Base-by-base conservation (phyloP, 2,113 vertebrate genomes). In the Leuciscus idus region DNA sequence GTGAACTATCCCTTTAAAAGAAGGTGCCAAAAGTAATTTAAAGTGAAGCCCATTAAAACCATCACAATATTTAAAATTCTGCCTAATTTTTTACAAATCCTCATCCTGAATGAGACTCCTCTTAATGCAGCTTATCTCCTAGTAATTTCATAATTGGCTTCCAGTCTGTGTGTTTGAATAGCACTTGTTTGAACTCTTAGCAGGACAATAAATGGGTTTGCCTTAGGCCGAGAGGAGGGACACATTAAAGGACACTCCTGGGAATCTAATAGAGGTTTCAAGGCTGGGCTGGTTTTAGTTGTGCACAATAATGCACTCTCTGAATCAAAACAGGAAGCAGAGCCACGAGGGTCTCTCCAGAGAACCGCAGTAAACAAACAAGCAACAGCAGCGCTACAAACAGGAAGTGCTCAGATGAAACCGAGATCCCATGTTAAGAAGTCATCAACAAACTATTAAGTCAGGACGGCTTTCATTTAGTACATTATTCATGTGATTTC, bases 241-340 rank as follows among this genome's bases (percentile, higher is more conserved):
- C 55, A 64, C 13, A 48, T 77, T 85, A 73, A 57, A 26, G 28
- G 68, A 83, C 68, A 52, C 78, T 62, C 57, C 17, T 66, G 68
- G 80, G 62, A 68, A 70, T 68, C 68, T 88, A 68, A 64, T 61
- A 26, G 57, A 59, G 81, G 64, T 81, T 81, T 86, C 19, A 33
- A 81, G 52, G 43, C 55, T 73, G 84, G 36, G n/a, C 64, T 30
- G 85, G 81, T 52, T 75, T 84, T 66, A 78, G 79, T 52, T 21
- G 61, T 13, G 61, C 43, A 84, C 87, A 87, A 88, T 86, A 82
- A 89, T 30, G 28, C 77, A 81, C 81, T 2, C 39, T 46, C 55
- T 91, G 30, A 90, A 93, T 92, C 91, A 94, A 96, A 95, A 95
- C 92, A 95, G 94, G 95, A 96, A 94, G 92, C 85, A 80, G 90